phyloP scores from a whole-genome alignment of 2,113 vertebrate species.

The Gorsachius goisagi region DNA sequence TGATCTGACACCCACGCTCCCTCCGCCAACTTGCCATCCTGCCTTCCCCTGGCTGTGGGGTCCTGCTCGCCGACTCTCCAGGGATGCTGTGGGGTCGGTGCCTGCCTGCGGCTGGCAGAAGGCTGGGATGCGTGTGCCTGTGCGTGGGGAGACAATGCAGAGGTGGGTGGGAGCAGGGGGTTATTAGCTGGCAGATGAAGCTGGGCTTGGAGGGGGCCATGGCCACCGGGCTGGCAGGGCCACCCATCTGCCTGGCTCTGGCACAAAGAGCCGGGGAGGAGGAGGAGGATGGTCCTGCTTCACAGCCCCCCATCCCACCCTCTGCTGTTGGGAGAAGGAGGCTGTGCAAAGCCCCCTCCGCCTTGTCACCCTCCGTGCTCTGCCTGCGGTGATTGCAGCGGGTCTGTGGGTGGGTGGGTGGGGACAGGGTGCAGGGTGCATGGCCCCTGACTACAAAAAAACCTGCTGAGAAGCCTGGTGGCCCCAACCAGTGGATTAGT shows the following conservation, averaged over 20 bases:
- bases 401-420: too few relatives aligned
- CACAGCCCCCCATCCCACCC: background rate
- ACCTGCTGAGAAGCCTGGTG: background rate
- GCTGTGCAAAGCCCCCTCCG: background rate
- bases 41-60: background rate
- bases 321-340: background rate
- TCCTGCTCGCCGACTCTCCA: background rate
- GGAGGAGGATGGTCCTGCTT: background rate
- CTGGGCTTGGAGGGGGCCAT: background rate
- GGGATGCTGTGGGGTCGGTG: background rate
- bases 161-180: background rate
- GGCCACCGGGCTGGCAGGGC: constrained; percentile 10
- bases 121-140: constrained; percentile 2
- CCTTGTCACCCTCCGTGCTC: background rate
- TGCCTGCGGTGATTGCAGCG: accelerated
- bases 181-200: constrained; percentile 55
- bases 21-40: constrained; percentile 40
- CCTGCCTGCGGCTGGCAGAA: constrained; percentile 55
- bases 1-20: constrained; percentile 73
- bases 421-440: accelerated
- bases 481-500: background rate
- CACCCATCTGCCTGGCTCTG: constrained; percentile 70
- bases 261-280: background rate
- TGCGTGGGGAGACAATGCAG: constrained; percentile 26
- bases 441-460: background rate